Percentiles rank a stretch among this genome's conserved stretches.
phyloP scores from a whole-genome alignment of 2,888 invertebrate genomes.

The Acholoe squamosa region DNA sequence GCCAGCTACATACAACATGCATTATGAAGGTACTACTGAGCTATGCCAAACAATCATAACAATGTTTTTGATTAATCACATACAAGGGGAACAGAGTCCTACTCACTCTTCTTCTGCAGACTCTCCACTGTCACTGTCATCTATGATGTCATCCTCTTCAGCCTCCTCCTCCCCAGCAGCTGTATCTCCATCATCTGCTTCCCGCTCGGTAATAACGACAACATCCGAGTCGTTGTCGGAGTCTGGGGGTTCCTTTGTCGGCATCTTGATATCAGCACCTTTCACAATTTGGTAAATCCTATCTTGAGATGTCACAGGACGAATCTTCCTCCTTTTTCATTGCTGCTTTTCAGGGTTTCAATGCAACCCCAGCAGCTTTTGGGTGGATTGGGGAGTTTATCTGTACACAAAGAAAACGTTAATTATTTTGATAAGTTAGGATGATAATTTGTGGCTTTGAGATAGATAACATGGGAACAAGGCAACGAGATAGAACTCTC shows the following conservation, averaged over 20 bases:
- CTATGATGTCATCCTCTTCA: conserved; percentile 37
- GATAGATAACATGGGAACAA: too few species aligned
- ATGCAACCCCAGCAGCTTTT: conserved; percentile 2
- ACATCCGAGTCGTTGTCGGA: conserved; percentile 56
- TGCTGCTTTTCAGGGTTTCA: conserved; percentile 31
- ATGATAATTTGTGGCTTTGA: too few species aligned
- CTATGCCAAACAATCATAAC: not conserved
- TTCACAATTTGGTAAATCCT: conserved; percentile 6
- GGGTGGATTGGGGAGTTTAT: too few species aligned
- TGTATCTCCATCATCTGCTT: conserved; percentile 3
- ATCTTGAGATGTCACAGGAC: conserved; percentile 9
- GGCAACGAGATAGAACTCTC: too few species aligned
- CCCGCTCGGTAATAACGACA: conserved; percentile 25
- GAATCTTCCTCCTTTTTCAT: conserved; percentile 20
- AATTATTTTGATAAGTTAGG: too few species aligned
- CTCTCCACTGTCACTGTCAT: conserved; percentile 24
- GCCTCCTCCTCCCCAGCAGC: conserved; percentile 40
- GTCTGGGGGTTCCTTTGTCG: conserved; percentile 55
- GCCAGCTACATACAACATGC: too few species aligned
- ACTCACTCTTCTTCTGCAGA: conserved; percentile 51
- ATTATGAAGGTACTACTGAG: not conserved
- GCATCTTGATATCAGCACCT: conserved; percentile 16
- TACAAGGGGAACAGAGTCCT: not conserved
- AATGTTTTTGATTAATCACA: not conserved
- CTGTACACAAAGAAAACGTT: too few species aligned